Evolutionary conservation across 2,797 vertebrate genomes (phyloP).

Genomic region (Coracias cyanogaster): DNA sequence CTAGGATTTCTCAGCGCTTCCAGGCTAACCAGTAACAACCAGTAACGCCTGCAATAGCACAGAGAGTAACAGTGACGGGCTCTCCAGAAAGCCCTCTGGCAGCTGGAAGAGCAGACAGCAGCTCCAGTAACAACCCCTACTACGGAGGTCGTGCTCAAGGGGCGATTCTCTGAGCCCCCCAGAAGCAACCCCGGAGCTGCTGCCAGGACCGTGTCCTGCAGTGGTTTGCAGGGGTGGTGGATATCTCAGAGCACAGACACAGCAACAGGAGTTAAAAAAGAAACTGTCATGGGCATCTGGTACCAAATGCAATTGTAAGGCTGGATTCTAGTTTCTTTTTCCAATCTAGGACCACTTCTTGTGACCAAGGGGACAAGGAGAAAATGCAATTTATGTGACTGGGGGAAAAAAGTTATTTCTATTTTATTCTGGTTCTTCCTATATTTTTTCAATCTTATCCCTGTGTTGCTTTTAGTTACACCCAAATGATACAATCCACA

Average conservation of each 20-base stretch:
- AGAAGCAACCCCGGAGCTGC: neutral
- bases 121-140: neutral
- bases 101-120: neutral
- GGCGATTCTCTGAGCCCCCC: accelerated
- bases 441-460: neutral
- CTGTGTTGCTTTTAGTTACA: neutral
- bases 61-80: neutral
- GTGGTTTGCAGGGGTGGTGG: neutral
- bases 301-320: neutral
- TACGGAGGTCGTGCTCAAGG: accelerated
- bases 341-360: neutral
- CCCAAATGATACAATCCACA: neutral
- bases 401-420: neutral
- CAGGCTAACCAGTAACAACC: neutral
- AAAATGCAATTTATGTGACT: neutral
- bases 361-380: neutral
- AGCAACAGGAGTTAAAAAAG: accelerated
- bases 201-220: accelerated
- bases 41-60: neutral
- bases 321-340: neutral
- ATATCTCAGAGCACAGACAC: neutral
- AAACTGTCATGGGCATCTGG: neutral
- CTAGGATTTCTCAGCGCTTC: neutral
- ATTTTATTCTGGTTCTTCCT: neutral
- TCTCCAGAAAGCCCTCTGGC: neutral